Evolutionary conservation across 1,140 invertebrate genomes (phyloP).

Genomic region (Pollicipes pollicipes): DNA sequence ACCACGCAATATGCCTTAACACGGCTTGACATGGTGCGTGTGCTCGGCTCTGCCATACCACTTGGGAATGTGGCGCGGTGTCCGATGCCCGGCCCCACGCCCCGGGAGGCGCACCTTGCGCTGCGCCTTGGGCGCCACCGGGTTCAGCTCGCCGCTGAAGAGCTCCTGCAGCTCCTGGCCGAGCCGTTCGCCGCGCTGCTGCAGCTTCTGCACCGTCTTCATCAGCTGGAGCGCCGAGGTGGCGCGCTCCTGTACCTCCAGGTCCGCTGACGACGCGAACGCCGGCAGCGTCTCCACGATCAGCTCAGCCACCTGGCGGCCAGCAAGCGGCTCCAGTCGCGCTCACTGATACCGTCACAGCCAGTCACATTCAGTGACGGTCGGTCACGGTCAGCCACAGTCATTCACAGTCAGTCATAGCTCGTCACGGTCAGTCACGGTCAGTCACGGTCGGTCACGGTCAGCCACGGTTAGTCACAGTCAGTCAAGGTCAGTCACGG

Average conservation of each 20-base stretch:
- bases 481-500: too few species aligned
- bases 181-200: constrained; percentile 23
- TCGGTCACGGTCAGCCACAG: too few species aligned
- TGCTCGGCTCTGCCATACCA: too few species aligned
- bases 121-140: constrained; percentile 95
- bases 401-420: too few species aligned
- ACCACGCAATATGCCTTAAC: too few species aligned
- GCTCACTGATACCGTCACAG: neutral
- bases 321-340: neutral
- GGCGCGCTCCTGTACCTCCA: constrained; percentile 92
- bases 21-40: too few species aligned
- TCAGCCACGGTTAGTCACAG: too few species aligned
- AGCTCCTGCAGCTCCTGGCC: constrained; percentile 28
- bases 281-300: constrained; percentile 58
- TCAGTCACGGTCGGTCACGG: too few species aligned
- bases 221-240: constrained; percentile 61
- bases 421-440: too few species aligned
- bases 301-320: constrained; percentile 23
- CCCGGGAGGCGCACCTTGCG: constrained; percentile 46
- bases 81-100: too few species aligned
- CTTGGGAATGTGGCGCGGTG: too few species aligned
- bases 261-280: constrained; percentile 59
- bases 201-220: constrained; percentile 40
- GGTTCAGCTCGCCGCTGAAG: constrained; percentile 85
- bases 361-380: too few species aligned